These are phyloP conservation scores for Subanguina moxae DNA, from an alignment of 1,140 invertebrate species.

Conservation along the genomic window DNA sequence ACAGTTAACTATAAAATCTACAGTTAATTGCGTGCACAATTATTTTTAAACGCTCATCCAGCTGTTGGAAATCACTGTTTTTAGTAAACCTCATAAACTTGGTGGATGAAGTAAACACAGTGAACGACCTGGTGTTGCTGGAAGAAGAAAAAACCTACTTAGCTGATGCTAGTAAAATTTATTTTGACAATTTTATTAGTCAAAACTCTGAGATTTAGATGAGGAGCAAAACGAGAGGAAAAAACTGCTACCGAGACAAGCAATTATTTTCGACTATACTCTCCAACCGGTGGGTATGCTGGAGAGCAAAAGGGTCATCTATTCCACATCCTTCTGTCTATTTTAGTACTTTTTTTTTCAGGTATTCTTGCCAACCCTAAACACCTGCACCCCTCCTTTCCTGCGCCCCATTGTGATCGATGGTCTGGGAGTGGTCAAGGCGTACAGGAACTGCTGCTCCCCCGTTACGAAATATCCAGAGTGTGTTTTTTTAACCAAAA, in stretches of 20 bases:
- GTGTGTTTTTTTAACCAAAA: slow-evolving; percentile 5
- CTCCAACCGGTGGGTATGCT: slow-evolving; percentile 16
- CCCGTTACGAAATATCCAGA: not conserved
- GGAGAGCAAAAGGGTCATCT: slow-evolving; percentile 15
- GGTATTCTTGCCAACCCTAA: not conserved
- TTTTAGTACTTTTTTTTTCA: not conserved
- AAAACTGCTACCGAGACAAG: not conserved
- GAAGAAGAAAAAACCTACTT: too few relatives aligned
- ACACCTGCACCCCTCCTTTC: slow-evolving; percentile 15
- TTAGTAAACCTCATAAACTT: too few relatives aligned
- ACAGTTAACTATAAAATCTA: too few relatives aligned
- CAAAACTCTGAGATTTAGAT: too few relatives aligned
- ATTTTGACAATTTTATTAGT: too few relatives aligned
- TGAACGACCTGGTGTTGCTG: too few relatives aligned
- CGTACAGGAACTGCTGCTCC: slow-evolving; percentile 21
- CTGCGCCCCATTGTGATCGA: slow-evolving; percentile 24
- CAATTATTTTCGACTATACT: slow-evolving; percentile 30
- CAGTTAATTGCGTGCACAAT: too few relatives aligned
- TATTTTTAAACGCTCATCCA: too few relatives aligned
- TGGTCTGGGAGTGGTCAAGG: slow-evolving; percentile 28
- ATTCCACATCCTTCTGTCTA: not conserved
- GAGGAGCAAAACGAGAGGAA: not conserved
- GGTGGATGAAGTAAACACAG: too few relatives aligned
- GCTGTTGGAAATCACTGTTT: too few relatives aligned
- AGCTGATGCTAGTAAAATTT: too few relatives aligned